Base-by-base conservation (phyloP, 2,113 vertebrate species). In the Nothocercus julius region DNA sequence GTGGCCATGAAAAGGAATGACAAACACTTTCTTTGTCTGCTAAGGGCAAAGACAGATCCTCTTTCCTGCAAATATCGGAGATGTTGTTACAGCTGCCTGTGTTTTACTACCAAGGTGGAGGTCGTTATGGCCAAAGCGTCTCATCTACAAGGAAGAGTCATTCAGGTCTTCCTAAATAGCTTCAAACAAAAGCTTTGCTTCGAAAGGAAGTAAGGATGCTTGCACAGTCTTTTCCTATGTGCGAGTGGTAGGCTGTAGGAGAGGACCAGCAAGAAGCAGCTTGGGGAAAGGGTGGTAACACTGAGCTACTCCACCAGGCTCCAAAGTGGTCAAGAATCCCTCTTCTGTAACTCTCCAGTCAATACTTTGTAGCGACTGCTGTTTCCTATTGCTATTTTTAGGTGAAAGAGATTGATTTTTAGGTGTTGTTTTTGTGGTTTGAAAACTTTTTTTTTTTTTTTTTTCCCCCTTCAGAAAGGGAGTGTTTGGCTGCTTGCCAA, bases 311-410 rank as follows among this genome's bases (percentile, higher is more conserved):
- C 30, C 38, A 27, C 32, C 68, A 63, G 13, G 56, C 90, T 61
- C 34, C n/a, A 38, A 59, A 81, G 42, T 51, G 77, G n/a, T 72
- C 20, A 78, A n/a, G 27, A 12, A 13, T 95, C 27, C 63, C 1
- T 74, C 30, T 90, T 91, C 36, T 21, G 25, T 76, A 54, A 40
- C 59, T 88, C 42, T 82, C 22, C 14, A 9, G 17, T 85, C n/a
- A 20, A 21, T 85, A 7, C 34, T 59, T 84, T 24, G 7, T 62
- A 27, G 15, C 64, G 49, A 58, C 92, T 85, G 75, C 22, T 75
- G 51, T 78, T 84, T 93, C 76, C 77, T 91, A 30, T 30, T 87
- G 34, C 40, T 86, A 44, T 84, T 92, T 96, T 82, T 88, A 36
- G 82, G 51, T 30, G 24, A 64, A n/a, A 36, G 22, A 86, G 54